Conservation (phyloP, 92 coral and sea anemone genomes). For the Phymanthus crucifer region DNA sequence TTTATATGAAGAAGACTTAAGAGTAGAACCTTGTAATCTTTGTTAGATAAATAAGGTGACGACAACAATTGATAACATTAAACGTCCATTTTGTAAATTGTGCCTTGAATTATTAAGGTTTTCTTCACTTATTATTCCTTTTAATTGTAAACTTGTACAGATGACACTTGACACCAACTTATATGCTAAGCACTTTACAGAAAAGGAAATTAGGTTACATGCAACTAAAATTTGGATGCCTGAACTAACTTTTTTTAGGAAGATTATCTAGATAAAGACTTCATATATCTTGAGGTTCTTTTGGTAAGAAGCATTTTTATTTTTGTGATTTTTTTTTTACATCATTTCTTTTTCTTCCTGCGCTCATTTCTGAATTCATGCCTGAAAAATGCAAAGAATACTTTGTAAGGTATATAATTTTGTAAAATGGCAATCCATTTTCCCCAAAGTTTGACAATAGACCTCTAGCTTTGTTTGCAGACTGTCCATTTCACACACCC, state of each 20-base stretch:
- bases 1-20: not conserved
- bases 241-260: too few relatives aligned
- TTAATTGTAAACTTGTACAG: not conserved
- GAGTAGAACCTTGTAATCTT: not conserved
- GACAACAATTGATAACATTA: not conserved
- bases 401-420: not conserved
- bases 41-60: not conserved
- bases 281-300: too few relatives aligned
- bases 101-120: not conserved
- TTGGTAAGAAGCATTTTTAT: too few relatives aligned
- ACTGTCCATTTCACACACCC: too few relatives aligned
- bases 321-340: not conserved
- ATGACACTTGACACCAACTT: too few relatives aligned
- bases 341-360: constrained; percentile 20
- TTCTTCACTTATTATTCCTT: too few relatives aligned
- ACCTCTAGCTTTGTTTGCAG: too few relatives aligned
- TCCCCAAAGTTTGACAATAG: too few relatives aligned
- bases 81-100: not conserved
- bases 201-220: not conserved
- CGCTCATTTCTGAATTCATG: constrained; percentile 37
- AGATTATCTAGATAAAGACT: too few relatives aligned
- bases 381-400: constrained; percentile 9
- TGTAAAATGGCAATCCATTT: too few relatives aligned
- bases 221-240: too few relatives aligned
- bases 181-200: too few relatives aligned